A percentile compares a stretch with the other conserved stretches of the same genome.
These are phyloP conservation scores for Muschampia plurimacula DNA, from an alignment of 2,888 invertebrate genomes.

Conservation along the genomic window DNA sequence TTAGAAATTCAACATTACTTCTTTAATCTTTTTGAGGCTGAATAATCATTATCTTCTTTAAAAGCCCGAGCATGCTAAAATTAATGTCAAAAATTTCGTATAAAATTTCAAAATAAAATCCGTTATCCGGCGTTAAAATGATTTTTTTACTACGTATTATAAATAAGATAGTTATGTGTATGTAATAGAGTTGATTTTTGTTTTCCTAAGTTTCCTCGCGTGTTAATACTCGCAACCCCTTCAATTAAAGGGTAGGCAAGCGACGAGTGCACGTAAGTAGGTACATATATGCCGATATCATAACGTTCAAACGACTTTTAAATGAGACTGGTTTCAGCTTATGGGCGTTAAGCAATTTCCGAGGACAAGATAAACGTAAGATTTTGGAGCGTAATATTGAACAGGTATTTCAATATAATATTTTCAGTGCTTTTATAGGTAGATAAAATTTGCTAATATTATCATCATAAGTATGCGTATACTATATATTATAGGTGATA, in stretches of 20 bases:
- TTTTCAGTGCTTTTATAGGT: background rate
- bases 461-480: no score
- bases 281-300: background rate
- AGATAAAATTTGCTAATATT: background rate
- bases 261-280: conserved; percentile 69
- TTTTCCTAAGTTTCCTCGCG: background rate
- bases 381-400: background rate
- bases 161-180: background rate
- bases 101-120: background rate
- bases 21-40: background rate
- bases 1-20: background rate
- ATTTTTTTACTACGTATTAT: background rate
- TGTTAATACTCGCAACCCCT: background rate
- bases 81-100: background rate
- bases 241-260: conserved; percentile 1
- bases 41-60: background rate
- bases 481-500: no score
- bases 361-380: background rate
- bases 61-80: background rate
- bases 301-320: conserved; percentile 62
- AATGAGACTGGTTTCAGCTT: conserved; percentile 56
- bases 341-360: background rate
- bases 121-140: background rate
- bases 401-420: background rate
- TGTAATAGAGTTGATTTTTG: background rate